A percentile compares a stretch with the other conserved stretches of the same genome.
phyloP scores from a whole-genome alignment of 2,113 vertebrate species.

The Centropristis striata region DNA sequence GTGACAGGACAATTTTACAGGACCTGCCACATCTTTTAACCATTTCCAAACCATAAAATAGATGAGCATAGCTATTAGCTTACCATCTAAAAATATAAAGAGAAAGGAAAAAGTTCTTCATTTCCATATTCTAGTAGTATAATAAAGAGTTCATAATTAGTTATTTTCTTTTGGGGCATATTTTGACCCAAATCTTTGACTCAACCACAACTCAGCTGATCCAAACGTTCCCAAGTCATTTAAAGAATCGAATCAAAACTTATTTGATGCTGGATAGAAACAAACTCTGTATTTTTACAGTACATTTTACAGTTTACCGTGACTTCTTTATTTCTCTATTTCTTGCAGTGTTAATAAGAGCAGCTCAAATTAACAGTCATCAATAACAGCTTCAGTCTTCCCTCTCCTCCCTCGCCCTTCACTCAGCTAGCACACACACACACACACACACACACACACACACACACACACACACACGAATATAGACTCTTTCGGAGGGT shows the following conservation, averaged over 20 bases:
- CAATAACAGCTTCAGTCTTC: constrained; percentile 62
- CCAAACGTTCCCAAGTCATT: constrained; percentile 9
- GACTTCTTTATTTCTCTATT: constrained; percentile 20
- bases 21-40: too few relatives aligned
- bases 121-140: neutral
- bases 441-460: constrained; percentile 26
- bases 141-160: neutral
- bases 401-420: constrained; percentile 41
- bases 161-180: neutral
- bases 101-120: too few relatives aligned
- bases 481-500: constrained; percentile 17
- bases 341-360: constrained; percentile 41
- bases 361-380: constrained; percentile 65
- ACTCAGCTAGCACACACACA: constrained; percentile 34
- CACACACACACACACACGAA: neutral
- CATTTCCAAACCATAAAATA: too few relatives aligned
- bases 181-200: neutral
- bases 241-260: constrained; percentile 7
- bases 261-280: constrained; percentile 32
- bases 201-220: neutral
- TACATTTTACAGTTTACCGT: too few relatives aligned
- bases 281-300: constrained; percentile 15
- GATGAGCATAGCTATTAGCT: too few relatives aligned
- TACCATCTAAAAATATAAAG: too few relatives aligned
- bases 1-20: too few relatives aligned